These are phyloP conservation scores for Alauda arvensis DNA, from an alignment of 2,797 vertebrate genomes.

Conservation along the genomic window DNA sequence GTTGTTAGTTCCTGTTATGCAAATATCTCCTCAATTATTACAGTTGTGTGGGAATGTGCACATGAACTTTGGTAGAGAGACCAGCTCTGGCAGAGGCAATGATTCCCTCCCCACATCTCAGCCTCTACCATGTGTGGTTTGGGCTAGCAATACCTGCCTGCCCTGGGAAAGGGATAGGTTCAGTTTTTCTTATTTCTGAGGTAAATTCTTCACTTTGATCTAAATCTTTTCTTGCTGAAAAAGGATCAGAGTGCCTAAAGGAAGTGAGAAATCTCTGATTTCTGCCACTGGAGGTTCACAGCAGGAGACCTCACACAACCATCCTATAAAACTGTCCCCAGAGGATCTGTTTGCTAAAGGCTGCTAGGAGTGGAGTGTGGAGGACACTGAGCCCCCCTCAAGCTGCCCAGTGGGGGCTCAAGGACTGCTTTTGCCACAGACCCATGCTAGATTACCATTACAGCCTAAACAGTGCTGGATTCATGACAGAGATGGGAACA, in stretches of 20 bases:
- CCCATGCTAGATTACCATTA: neutral
- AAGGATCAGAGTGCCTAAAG: neutral
- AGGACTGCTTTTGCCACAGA: neutral
- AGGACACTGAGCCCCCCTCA: neutral
- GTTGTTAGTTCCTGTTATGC: neutral
- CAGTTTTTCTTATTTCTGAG: neutral
- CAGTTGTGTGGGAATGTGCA: accelerated
- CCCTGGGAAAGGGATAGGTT: neutral
- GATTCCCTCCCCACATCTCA: neutral
- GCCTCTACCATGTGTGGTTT: neutral
- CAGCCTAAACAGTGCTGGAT: neutral
- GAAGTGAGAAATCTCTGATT: neutral
- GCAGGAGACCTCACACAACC: neutral
- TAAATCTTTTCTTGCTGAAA: neutral
- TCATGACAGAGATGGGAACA: neutral
- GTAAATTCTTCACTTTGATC: neutral
- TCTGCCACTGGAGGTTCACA: neutral
- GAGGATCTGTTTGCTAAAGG: neutral
- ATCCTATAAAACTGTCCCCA: neutral
- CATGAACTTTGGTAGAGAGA: neutral
- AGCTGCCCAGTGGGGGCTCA: accelerated
- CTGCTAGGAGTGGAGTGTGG: neutral
- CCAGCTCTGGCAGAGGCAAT: neutral
- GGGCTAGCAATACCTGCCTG: neutral
- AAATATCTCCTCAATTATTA: neutral